Conservation (phyloP, 2,113 vertebrate species). For the Vulpes ferrilata region DNA sequence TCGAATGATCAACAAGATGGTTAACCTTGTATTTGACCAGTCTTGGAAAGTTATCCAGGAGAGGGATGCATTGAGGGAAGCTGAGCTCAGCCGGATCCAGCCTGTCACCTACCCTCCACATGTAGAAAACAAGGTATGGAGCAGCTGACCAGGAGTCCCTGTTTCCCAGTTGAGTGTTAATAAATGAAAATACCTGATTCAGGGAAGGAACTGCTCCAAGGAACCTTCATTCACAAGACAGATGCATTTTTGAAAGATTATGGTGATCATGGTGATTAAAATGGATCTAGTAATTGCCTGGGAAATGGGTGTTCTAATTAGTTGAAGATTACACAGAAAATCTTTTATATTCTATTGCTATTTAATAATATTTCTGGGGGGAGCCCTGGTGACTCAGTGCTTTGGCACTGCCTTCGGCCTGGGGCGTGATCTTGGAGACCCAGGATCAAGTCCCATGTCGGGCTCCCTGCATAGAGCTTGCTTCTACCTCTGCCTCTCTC, state of each 20-base stretch:
- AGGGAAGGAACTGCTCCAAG: not conserved
- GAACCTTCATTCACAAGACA: not conserved
- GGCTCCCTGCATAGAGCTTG: no score
- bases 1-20: conserved; percentile 88
- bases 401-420: no score
- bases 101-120: conserved; percentile 73
- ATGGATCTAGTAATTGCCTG: not conserved
- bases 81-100: conserved; percentile 60
- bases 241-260: not conserved
- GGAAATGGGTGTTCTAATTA: not conserved
- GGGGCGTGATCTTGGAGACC: no score
- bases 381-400: no score
- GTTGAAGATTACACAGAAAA: not conserved
- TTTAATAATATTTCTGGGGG: not conserved
- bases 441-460: no score
- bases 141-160: not conserved
- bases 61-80: conserved; percentile 64
- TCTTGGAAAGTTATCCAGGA: conserved; percentile 86
- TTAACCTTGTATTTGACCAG: conserved; percentile 84
- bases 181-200: not conserved
- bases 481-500: no score
- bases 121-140: conserved; percentile 86
- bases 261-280: not conserved
- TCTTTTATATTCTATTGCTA: not conserved
- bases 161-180: not conserved